Percentiles rank a stretch among this genome's conserved stretches.
Evolutionary conservation across 2,113 vertebrate genomes (phyloP).

Genomic region (Percina caprodes): DNA sequence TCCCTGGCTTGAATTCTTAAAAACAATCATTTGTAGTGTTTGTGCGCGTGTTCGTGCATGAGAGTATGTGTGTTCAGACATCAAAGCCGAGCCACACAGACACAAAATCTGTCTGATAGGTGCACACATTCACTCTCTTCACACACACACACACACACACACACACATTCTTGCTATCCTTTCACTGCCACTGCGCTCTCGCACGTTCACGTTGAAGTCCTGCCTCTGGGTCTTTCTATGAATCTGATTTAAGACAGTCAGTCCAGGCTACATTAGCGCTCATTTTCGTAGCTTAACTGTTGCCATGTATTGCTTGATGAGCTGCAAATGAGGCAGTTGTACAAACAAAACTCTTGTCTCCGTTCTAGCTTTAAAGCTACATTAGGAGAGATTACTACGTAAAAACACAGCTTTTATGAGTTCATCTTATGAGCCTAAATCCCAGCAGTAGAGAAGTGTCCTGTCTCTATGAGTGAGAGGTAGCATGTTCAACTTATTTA

Average conservation of each 20-base stretch:
- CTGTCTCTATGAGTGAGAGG: background rate
- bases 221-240: slow-evolving; percentile 60
- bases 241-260: slow-evolving; percentile 67
- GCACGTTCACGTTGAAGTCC: slow-evolving; percentile 31
- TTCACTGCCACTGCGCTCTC: slow-evolving; percentile 45
- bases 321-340: slow-evolving; percentile 58
- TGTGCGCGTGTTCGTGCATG: slow-evolving; percentile 44
- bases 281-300: slow-evolving; percentile 61
- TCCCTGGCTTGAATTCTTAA: slow-evolving; percentile 86
- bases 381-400: slow-evolving; percentile 30
- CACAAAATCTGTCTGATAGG: slow-evolving; percentile 75
- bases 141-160: slow-evolving; percentile 48
- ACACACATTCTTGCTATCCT: slow-evolving; percentile 40
- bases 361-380: slow-evolving; percentile 31
- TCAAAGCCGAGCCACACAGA: slow-evolving; percentile 82
- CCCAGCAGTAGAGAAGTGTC: slow-evolving; percentile 10
- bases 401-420: slow-evolving; percentile 15
- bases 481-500: slow-evolving; percentile 8
- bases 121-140: slow-evolving; percentile 28
- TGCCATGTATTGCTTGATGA: slow-evolving; percentile 54
- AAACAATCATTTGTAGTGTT: slow-evolving; percentile 86
- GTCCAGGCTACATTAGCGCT: slow-evolving; percentile 54
- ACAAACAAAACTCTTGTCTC: slow-evolving; percentile 54
- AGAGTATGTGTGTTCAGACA: slow-evolving; percentile 70
- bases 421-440: slow-evolving; percentile 21